Evolutionary conservation across 2,888 invertebrate genomes (phyloP), one percentile per base, ranked within the genome.

Genomic region (Coronaproctus castanopsis): DNA sequence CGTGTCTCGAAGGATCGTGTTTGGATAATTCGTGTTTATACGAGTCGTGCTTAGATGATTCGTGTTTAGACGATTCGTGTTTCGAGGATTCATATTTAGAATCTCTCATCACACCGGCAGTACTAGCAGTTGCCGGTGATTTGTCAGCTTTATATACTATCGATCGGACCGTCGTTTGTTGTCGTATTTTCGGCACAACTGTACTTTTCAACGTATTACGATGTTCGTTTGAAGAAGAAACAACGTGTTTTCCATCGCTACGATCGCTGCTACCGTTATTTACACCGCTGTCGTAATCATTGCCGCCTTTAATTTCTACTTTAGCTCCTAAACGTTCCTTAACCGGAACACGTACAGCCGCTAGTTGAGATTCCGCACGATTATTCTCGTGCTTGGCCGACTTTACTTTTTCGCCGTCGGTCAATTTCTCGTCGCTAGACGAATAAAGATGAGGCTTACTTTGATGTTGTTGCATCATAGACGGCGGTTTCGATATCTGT

Each of bases 301-400:
- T 55, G 57, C 61, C 48, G 50, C 64, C 65, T 50, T 78, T 73
- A 61, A 82, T 80, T 62, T 83, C 83, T 0, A 86, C 77, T 73
- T 85, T 84, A 1, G 83, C 82, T 1, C 87, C 88, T 2, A 88
- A 74, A 53, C 88, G 76, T 63, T 87, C 87, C 70, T 87, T 87
- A 0, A 86, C 82, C 0, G 87, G 85, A 24, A 59, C 71, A 68
- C 57, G 67, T 5, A 36, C 36, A 8, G 5, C 8, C n/a, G n/a
- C n/a, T n/a, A n/a, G n/a, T 36, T 36, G 36, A 8, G 5, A 14
- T 36, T 8, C 5, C 36, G 5, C 8, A 14, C 14, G 36, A 8
- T 36, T 5, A 5, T 14, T 5, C 14, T 36, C 36, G 36, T 36
- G 36, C 5, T 36, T 5, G 5, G 5, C 14, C 36, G 36, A 36